Evolutionary conservation across 2,888 invertebrate genomes (phyloP).

Genomic region (Dioctria linearis): DNA sequence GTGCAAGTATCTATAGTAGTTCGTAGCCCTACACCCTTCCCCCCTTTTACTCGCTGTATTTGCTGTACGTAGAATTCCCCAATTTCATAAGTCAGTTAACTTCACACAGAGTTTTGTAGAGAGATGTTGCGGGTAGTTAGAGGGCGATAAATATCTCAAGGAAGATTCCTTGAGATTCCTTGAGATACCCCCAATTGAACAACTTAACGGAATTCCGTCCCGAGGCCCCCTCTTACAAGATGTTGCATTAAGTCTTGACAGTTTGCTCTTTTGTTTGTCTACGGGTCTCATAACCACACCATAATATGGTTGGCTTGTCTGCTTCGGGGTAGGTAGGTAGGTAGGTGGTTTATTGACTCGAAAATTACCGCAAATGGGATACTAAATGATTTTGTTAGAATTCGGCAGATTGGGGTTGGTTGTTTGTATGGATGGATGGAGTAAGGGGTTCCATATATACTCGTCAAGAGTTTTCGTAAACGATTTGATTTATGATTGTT

Average conservation of each 20-base stretch:
- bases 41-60: not conserved
- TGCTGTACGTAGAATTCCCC: conserved; percentile 34
- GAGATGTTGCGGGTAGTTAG: conserved; percentile 3
- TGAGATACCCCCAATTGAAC: conserved; percentile 41
- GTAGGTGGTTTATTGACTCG: conserved; percentile 47
- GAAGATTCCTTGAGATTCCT: conserved; percentile 20
- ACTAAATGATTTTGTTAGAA: conserved; percentile 47
- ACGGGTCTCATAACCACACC: not conserved
- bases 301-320: not conserved
- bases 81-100: conserved; percentile 17
- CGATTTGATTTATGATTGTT: conserved; percentile 41
- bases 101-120: not conserved
- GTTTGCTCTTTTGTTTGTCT: not conserved
- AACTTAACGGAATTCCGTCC: not conserved
- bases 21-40: not conserved
- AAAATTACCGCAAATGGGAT: conserved; percentile 52
- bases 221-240: not conserved
- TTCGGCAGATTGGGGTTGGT: not conserved
- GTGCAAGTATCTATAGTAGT: not conserved
- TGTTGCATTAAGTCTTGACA: conserved; percentile 24
- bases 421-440: not conserved
- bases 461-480: conserved; percentile 12
- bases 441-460: not conserved
- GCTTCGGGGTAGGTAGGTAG: not conserved
- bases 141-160: conserved; percentile 47